A percentile compares a stretch with the other conserved stretches of the same genome.
These are phyloP conservation scores for Periparus ater DNA, from an alignment of 2,797 vertebrate species.

Conservation along the genomic window DNA sequence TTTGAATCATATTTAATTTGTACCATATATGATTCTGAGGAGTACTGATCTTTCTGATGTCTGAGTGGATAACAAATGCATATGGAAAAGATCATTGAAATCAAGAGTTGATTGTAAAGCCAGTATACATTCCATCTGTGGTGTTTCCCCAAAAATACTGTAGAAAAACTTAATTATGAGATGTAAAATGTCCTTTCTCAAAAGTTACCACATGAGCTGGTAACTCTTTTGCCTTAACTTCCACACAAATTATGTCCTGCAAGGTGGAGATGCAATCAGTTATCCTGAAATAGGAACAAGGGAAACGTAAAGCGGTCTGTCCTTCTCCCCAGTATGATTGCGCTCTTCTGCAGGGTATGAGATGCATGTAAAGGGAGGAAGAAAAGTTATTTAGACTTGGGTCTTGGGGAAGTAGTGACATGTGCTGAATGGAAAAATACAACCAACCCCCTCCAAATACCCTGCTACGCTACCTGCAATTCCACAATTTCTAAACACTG, in stretches of 20 bases:
- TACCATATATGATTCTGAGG: not conserved
- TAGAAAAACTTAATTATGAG: not conserved
- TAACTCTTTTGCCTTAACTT: not conserved
- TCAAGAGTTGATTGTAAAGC: not conserved
- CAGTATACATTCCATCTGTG: no score
- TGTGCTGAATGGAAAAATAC: not conserved
- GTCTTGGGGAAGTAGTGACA: not conserved
- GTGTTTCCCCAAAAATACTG: not conserved
- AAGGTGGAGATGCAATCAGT: not conserved
- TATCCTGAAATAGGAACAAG: not conserved
- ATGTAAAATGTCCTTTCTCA: not conserved
- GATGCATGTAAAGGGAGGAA: not conserved
- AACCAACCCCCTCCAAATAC: fast-evolving
- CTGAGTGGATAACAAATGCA: not conserved
- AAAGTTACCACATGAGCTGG: not conserved
- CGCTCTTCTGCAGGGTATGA: not conserved
- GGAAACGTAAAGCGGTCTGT: not conserved
- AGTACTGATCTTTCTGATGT: not conserved
- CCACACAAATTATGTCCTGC: not conserved
- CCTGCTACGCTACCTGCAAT: not conserved
- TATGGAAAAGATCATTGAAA: not conserved
- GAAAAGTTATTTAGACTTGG: not conserved
- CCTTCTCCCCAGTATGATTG: not conserved
- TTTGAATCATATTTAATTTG: not conserved
- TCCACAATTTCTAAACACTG: not conserved